Conservation (phyloP, 2,888 invertebrate genomes). For the Syrphus vitripennis region DNA sequence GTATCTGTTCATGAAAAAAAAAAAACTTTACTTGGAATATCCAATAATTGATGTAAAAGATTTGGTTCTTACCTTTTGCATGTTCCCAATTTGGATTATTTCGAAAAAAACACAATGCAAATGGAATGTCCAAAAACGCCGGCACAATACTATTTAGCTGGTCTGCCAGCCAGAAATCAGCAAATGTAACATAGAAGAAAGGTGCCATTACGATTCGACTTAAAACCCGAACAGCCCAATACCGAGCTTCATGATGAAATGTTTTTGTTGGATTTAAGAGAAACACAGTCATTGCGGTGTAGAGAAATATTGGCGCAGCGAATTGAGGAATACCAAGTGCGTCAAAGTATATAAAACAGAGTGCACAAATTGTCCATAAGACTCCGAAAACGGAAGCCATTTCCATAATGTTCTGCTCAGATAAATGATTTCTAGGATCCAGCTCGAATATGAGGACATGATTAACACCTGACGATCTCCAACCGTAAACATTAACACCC, state of each 20-base stretch:
- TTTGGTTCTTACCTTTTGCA: conserved; percentile 75
- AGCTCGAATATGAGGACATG: conserved; percentile 92
- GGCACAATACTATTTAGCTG: conserved; percentile 90
- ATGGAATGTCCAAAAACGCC: conserved; percentile 90
- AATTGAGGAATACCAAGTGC: conserved; percentile 88
- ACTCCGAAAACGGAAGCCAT: conserved; percentile 89
- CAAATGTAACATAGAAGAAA: conserved; percentile 90
- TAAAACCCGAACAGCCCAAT: conserved; percentile 85
- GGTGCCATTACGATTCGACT: conserved; percentile 87
- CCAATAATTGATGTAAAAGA: not conserved
- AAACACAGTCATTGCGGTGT: conserved; percentile 86
- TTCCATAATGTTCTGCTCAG: conserved; percentile 90
- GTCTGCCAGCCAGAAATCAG: conserved; percentile 94
- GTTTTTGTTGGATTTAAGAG: conserved; percentile 89
- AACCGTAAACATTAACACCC: conserved; percentile 91
- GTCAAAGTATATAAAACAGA: conserved; percentile 86
- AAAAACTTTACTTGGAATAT: not conserved
- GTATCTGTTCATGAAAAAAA: conserved; percentile 79
- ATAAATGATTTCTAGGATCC: conserved; percentile 89
- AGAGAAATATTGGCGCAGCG: conserved; percentile 88
- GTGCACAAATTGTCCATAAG: conserved; percentile 86
- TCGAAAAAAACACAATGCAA: conserved; percentile 89
- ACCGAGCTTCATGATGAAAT: conserved; percentile 88
- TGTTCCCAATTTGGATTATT: conserved; percentile 84
- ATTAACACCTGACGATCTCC: conserved; percentile 91